phyloP scores from a whole-genome alignment of 2,888 invertebrate species.

The Lymantria monacha region DNA sequence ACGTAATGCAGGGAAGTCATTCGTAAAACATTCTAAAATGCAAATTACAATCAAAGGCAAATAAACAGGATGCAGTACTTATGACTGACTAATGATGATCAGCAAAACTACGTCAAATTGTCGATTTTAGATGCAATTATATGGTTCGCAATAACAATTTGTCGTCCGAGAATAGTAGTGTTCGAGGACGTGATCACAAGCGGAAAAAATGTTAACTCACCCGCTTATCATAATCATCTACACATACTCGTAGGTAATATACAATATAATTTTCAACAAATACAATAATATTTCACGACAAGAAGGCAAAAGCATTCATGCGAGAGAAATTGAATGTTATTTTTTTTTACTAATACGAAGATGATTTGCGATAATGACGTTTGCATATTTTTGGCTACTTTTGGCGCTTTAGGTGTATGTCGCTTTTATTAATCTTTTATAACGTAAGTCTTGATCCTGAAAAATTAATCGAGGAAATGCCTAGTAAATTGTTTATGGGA shows the following conservation, averaged over 20 bases:
- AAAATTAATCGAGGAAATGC: too few species aligned
- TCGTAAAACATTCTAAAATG: slow-evolving; percentile 35
- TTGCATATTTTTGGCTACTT: too few species aligned
- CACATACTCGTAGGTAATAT: slow-evolving; percentile 6
- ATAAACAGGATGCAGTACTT: slow-evolving; percentile 63
- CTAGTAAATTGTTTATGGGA: too few species aligned
- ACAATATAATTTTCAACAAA: slow-evolving; percentile 18
- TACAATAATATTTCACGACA: slow-evolving; percentile 11
- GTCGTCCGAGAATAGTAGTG: slow-evolving; percentile 43
- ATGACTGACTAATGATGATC: slow-evolving; percentile 46
- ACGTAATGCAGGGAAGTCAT: background rate
- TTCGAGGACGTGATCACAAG: slow-evolving; percentile 33
- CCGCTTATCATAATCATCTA: slow-evolving; percentile 11
- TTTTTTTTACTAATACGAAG: slow-evolving; percentile 13
- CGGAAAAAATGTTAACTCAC: slow-evolving; percentile 21
- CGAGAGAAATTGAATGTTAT: slow-evolving; percentile 13
- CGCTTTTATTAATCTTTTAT: too few species aligned
- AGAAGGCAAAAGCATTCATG: slow-evolving; percentile 24
- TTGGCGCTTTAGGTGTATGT: too few species aligned
- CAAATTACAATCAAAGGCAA: slow-evolving; percentile 38
- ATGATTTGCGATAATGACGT: too few species aligned
- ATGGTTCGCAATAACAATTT: slow-evolving; percentile 34
- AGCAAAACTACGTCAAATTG: slow-evolving; percentile 53
- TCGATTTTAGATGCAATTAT: slow-evolving; percentile 48
- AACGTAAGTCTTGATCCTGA: too few species aligned